phyloP scores from a whole-genome alignment of 2,888 invertebrate genomes.

The Dicyrtoma fusca region DNA sequence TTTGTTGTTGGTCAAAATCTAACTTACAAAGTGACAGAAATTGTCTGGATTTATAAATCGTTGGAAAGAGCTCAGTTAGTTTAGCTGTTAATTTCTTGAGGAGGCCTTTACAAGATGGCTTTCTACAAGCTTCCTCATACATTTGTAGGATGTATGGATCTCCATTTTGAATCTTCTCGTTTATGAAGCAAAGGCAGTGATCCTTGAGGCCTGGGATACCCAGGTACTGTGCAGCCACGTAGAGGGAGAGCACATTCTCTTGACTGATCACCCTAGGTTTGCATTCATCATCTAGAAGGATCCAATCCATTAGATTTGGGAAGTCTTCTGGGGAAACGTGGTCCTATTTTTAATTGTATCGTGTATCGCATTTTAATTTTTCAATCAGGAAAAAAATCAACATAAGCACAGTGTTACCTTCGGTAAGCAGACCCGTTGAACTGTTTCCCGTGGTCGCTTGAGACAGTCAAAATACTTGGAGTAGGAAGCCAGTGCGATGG shows the following conservation, averaged over 20 bases:
- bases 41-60: conserved; percentile 43
- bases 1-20: too few relatives aligned
- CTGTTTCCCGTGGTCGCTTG: conserved; percentile 39
- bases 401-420: conserved; percentile 37
- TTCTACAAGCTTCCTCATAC: conserved; percentile 49
- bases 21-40: conserved; percentile 42
- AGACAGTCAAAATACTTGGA: conserved; percentile 52
- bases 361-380: too few relatives aligned
- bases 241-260: conserved; percentile 47
- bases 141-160: conserved; percentile 46
- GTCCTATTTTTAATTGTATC: conserved; percentile 20
- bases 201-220: conserved; percentile 44
- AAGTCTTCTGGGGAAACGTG: conserved; percentile 41
- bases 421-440: conserved; percentile 47
- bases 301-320: conserved; percentile 53
- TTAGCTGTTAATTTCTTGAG: conserved; percentile 43
- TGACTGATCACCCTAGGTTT: conserved; percentile 38
- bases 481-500: conserved; percentile 46
- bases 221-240: conserved; percentile 43
- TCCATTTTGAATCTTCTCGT: conserved; percentile 41
- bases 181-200: conserved; percentile 47
- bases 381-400: background rate
- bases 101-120: conserved; percentile 40
- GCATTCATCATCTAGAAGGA: conserved; percentile 42
- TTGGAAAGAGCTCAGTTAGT: conserved; percentile 45